These are phyloP conservation scores for Furnarius figulus DNA, from an alignment of 2,113 vertebrate genomes.

Conservation along the genomic window DNA sequence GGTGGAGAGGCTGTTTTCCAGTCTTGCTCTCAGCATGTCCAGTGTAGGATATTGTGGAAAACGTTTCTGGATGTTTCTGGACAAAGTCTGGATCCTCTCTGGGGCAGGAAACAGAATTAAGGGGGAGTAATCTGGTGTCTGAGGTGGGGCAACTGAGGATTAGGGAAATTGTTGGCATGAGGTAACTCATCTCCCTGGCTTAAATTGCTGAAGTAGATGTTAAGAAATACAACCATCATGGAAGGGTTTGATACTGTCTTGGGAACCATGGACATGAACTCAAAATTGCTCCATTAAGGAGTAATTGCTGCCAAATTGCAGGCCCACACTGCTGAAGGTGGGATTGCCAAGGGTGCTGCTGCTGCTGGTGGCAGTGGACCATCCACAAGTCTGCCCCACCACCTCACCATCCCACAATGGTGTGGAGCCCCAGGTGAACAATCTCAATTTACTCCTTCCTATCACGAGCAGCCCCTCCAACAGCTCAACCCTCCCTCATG, in stretches of 20 bases:
- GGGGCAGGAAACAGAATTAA: neutral
- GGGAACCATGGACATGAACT: neutral
- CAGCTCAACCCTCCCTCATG: neutral
- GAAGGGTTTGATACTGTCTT: neutral
- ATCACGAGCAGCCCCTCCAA: neutral
- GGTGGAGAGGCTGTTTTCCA: neutral
- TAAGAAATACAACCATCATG: neutral
- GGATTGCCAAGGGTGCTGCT: neutral
- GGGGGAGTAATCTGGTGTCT: neutral
- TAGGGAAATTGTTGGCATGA: neutral
- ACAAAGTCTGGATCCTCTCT: neutral
- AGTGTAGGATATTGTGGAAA: rapidly evolving
- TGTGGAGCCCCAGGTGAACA: neutral
- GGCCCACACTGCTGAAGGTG: neutral
- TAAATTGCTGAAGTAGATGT: neutral
- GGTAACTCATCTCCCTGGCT: neutral
- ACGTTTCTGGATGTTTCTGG: neutral
- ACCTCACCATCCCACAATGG: rapidly evolving
- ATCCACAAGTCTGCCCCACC: neutral
- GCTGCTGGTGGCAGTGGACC: neutral
- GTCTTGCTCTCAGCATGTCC: neutral
- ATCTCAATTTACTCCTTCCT: neutral
- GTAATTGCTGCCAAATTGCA: neutral
- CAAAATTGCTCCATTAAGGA: neutral
- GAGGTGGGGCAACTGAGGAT: neutral